Conservation (phyloP, 2,797 vertebrate species). For the Mormyrus hasselquistii region DNA sequence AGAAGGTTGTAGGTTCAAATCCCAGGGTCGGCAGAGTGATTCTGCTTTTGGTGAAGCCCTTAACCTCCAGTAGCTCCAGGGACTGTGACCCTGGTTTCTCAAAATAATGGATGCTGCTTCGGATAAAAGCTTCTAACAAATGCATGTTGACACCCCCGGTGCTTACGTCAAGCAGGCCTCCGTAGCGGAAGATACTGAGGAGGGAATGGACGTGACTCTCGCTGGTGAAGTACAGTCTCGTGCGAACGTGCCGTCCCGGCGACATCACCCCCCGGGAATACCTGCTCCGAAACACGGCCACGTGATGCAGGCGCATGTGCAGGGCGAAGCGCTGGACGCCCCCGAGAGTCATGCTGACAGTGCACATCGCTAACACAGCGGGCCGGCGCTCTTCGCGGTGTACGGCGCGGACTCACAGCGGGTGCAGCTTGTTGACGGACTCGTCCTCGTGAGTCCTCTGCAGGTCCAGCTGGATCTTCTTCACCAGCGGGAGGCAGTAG, state of each 20-base stretch:
- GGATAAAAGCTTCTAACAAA: neutral
- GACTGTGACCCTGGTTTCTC: neutral
- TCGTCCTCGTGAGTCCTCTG: slow-evolving; percentile 87
- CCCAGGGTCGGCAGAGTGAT: neutral
- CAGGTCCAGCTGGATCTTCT: slow-evolving; percentile 81
- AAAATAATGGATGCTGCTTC: neutral
- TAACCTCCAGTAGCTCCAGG: neutral
- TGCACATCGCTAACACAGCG: neutral
- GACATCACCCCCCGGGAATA: slow-evolving; percentile 84
- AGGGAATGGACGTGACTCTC: slow-evolving; percentile 87
- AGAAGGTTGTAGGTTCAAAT: neutral
- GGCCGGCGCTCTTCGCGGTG: neutral
- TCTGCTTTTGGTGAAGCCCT: neutral
- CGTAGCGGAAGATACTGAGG: slow-evolving; percentile 81
- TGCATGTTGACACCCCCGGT: neutral
- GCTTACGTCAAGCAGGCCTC: slow-evolving; percentile 67
- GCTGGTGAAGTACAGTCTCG: slow-evolving; percentile 83
- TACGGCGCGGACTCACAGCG: slow-evolving; percentile 65
- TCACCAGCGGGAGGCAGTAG: slow-evolving; percentile 79
- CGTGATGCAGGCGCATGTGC: slow-evolving; percentile 10
- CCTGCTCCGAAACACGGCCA: slow-evolving; percentile 52
- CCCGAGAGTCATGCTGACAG: neutral
- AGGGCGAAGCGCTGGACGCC: neutral
- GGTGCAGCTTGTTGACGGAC: slow-evolving; percentile 84
- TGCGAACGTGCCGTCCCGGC: slow-evolving; percentile 79